These are phyloP conservation scores for Euura saliciscinereae DNA, from an alignment of 1,140 invertebrate genomes.

Conservation along the genomic window DNA sequence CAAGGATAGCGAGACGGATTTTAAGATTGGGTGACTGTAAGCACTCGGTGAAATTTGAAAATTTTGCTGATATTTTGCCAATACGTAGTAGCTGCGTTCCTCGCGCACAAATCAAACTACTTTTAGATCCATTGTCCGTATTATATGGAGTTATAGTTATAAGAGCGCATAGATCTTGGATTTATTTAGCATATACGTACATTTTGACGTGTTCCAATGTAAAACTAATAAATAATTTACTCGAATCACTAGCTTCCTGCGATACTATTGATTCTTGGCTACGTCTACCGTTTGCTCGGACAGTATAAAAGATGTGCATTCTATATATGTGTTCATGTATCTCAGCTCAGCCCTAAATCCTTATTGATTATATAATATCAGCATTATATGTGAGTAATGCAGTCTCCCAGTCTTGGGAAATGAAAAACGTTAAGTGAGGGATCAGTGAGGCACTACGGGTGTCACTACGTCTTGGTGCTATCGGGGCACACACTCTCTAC, in stretches of 20 bases:
- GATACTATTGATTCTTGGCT: constrained; percentile 13
- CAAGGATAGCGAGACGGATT: not conserved
- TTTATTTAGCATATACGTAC: constrained; percentile 25
- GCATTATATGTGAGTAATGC: constrained; percentile 1
- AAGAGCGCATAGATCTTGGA: too few species aligned
- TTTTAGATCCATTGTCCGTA: too few species aligned
- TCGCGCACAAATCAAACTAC: too few species aligned
- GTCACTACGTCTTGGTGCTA: constrained; percentile 27
- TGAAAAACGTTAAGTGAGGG: not conserved
- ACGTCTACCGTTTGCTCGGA: too few species aligned
- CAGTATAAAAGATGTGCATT: not conserved
- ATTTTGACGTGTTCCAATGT: constrained; percentile 34
- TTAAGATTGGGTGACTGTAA: constrained; percentile 10
- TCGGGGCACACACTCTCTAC: constrained; percentile 23
- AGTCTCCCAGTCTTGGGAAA: constrained; percentile 4
- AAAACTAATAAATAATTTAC: constrained; percentile 38
- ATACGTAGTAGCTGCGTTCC: too few species aligned
- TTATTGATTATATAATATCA: constrained; percentile 2
- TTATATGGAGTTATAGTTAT: too few species aligned
- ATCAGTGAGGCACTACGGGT: constrained; percentile 25
- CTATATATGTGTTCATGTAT: constrained; percentile 25
- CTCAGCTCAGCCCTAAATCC: not conserved
- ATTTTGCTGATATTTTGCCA: not conserved
- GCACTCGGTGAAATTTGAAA: not conserved
- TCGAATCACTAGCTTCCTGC: constrained; percentile 40